Conservation (phyloP, 2,888 invertebrate species). For the Gymnocheta viridis region DNA sequence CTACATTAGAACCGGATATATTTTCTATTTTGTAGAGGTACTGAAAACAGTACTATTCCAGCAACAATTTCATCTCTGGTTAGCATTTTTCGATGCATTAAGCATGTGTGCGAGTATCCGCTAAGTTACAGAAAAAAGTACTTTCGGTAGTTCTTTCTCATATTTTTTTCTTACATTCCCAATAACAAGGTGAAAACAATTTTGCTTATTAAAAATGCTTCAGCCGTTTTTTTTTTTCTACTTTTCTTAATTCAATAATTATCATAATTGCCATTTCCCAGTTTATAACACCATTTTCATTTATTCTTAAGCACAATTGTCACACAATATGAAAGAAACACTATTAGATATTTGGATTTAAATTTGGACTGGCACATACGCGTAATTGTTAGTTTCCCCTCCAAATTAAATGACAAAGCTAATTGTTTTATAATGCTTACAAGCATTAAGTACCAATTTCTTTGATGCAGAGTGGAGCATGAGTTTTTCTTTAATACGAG, state of each 20-base stretch:
- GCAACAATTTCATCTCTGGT: neutral
- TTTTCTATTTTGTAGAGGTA: neutral
- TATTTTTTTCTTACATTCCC: neutral
- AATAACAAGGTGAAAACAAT: constrained; percentile 40
- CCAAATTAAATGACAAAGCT: constrained; percentile 20
- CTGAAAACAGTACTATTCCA: neutral
- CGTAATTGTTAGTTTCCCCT: constrained; percentile 26
- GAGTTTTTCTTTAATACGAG: neutral
- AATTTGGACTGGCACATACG: neutral
- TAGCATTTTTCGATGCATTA: neutral
- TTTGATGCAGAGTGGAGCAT: neutral
- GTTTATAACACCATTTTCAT: neutral
- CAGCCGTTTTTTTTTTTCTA: neutral
- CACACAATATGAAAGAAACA: neutral
- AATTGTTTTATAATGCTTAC: constrained; percentile 48
- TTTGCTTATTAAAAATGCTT: constrained; percentile 20
- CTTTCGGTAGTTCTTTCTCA: constrained; percentile 26
- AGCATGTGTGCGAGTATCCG: constrained; percentile 33
- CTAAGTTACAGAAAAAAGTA: constrained; percentile 31
- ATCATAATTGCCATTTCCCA: constrained; percentile 1
- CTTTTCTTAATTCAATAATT: constrained; percentile 34
- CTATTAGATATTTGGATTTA: constrained; percentile 1
- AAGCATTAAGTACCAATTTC: neutral
- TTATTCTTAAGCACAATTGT: neutral
- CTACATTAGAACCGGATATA: too few species aligned